A percentile compares a stretch with the other conserved stretches of the same genome.
Evolutionary conservation across 2,113 vertebrate species (phyloP).

Genomic region (Poeciliopsis turrubarensis): DNA sequence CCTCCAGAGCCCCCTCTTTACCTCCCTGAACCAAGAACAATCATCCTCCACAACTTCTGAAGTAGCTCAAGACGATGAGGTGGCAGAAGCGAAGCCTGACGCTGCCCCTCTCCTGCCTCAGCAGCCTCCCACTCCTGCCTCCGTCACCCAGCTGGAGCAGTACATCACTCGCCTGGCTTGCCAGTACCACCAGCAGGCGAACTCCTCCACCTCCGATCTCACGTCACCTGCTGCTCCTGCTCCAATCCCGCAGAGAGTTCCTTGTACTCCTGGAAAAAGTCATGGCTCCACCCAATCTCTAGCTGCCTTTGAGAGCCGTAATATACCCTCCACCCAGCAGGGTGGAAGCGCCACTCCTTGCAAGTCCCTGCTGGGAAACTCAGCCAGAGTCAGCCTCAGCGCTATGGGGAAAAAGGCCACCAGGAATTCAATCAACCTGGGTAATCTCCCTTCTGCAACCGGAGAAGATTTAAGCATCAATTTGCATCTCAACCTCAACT

Average conservation of each 20-base stretch:
- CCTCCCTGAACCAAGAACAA: constrained; percentile 62
- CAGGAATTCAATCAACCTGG: constrained; percentile 83
- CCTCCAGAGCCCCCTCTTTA: constrained; percentile 86
- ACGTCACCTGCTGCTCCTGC: constrained; percentile 30
- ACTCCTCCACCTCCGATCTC: constrained; percentile 50
- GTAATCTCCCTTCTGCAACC: constrained; percentile 82
- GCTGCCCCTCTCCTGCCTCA: constrained; percentile 33
- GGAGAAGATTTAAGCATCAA: constrained; percentile 82
- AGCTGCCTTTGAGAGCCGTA: constrained; percentile 74
- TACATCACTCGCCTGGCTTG: constrained; percentile 81
- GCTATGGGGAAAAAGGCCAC: constrained; percentile 74
- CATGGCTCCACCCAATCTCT: constrained; percentile 79
- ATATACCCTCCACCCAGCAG: constrained; percentile 55
- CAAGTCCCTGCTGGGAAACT: constrained; percentile 79
- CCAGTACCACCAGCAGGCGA: constrained; percentile 70
- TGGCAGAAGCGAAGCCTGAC: constrained; percentile 18
- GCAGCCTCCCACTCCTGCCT: constrained; percentile 44
- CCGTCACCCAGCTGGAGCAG: constrained; percentile 78
- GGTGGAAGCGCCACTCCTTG: constrained; percentile 70
- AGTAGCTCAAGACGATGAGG: constrained; percentile 52
- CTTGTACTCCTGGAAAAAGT: constrained; percentile 62
- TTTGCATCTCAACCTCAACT: constrained; percentile 80
- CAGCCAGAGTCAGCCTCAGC: constrained; percentile 75
- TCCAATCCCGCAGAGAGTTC: constrained; percentile 27
- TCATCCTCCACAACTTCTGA: constrained; percentile 58